These are phyloP conservation scores for Eciton burchellii DNA, from an alignment of 1,140 invertebrate genomes.

Conservation along the genomic window DNA sequence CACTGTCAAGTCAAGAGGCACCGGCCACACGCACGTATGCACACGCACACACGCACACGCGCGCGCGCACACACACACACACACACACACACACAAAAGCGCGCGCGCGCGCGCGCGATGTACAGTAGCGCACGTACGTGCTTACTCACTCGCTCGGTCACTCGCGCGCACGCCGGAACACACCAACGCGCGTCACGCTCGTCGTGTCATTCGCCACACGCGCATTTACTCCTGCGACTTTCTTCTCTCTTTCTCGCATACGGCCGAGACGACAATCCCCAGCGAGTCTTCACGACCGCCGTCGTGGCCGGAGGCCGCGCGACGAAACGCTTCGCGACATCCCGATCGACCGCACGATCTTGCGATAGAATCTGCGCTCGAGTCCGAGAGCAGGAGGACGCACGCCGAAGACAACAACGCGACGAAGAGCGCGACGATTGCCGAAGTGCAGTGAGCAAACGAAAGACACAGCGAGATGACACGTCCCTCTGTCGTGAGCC, in stretches of 20 bases:
- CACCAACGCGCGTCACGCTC: background rate
- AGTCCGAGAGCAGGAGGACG: too few species aligned
- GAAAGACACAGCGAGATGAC: background rate
- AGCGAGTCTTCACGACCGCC: slow-evolving; percentile 32
- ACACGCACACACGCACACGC: slow-evolving; percentile 49
- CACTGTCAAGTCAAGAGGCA: slow-evolving; percentile 66
- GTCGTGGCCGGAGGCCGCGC: slow-evolving; percentile 30
- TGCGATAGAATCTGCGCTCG: too few species aligned
- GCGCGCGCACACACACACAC: slow-evolving; percentile 40
- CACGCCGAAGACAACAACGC: too few species aligned
- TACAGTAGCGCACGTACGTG: slow-evolving; percentile 44
- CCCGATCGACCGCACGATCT: background rate
- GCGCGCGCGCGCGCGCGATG: slow-evolving; percentile 29
- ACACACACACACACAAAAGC: background rate
- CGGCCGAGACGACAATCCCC: slow-evolving; percentile 48
- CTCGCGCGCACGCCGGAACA: background rate
- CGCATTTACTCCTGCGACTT: background rate
- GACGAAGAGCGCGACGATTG: background rate
- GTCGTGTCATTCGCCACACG: slow-evolving; percentile 13
- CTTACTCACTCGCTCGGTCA: slow-evolving; percentile 28
- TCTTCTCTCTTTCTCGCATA: slow-evolving; percentile 28
- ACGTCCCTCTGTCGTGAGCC: slow-evolving; percentile 8
- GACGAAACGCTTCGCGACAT: slow-evolving; percentile 31
- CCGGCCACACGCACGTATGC: slow-evolving; percentile 23
- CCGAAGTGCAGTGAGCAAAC: slow-evolving; percentile 4